Percentiles rank a stretch among this genome's conserved stretches.
phyloP scores from a whole-genome alignment of 1,140 invertebrate species.

The Drosophila novamexicana region DNA sequence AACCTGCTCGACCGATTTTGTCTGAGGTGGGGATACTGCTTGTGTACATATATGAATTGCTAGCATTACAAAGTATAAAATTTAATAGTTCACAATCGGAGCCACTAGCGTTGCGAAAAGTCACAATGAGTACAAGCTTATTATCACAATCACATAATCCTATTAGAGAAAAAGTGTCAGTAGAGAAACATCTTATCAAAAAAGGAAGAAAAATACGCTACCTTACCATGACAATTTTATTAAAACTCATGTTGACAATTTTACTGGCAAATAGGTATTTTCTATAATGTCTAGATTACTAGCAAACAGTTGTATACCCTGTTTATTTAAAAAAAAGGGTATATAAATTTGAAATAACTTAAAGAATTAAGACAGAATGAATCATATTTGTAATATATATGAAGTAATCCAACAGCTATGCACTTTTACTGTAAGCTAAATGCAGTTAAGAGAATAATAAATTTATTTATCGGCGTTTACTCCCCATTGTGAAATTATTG shows the following conservation, averaged over 20 bases:
- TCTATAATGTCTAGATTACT: conserved; percentile 1
- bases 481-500: too few relatives aligned
- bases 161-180: too few relatives aligned
- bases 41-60: neutral
- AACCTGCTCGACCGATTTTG: conserved; percentile 10
- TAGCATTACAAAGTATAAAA: neutral
- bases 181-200: neutral
- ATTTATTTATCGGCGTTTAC: too few relatives aligned
- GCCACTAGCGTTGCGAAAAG: too few relatives aligned
- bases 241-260: neutral
- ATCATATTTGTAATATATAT: too few relatives aligned
- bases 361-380: too few relatives aligned
- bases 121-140: too few relatives aligned
- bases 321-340: neutral
- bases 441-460: too few relatives aligned
- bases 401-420: too few relatives aligned
- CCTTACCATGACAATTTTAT: neutral
- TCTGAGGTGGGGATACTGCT: neutral
- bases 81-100: neutral
- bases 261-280: neutral
- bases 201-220: neutral
- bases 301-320: neutral
- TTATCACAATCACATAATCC: too few relatives aligned
- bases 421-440: too few relatives aligned
- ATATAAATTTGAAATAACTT: neutral